A percentile compares a stretch with the other conserved stretches of the same genome.
Conservation (phyloP, 2,113 vertebrate genomes). For the Nettapus auritus region DNA sequence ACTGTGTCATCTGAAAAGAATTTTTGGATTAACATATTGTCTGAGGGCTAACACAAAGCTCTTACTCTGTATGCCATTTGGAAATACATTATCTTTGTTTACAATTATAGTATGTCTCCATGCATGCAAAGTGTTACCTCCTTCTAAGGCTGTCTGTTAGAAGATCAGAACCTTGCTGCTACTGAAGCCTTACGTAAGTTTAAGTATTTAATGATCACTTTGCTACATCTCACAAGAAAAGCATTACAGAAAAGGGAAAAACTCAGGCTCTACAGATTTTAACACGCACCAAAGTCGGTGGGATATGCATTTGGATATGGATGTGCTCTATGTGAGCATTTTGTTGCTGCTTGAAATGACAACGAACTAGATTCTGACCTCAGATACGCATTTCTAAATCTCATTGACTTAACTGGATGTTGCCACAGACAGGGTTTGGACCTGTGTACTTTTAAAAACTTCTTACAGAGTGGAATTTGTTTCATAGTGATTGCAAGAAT, state of each 20-base stretch:
- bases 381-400: neutral
- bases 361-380: neutral
- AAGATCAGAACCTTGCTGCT: neutral
- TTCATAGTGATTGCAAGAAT: neutral
- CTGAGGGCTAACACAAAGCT: neutral
- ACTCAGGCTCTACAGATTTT: neutral
- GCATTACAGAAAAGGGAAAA: neutral
- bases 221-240: neutral
- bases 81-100: neutral
- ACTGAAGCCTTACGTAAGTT: neutral
- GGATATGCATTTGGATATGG: neutral
- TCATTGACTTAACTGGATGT: neutral
- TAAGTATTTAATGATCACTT: neutral
- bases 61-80: neutral
- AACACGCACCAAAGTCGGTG: neutral
- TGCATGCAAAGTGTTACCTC: neutral
- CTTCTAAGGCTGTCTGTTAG: neutral
- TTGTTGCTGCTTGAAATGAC: neutral
- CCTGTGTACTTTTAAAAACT: neutral
- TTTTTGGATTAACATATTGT: neutral
- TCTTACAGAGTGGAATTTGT: neutral
- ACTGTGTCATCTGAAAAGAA: neutral
- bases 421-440: constrained; percentile 11
- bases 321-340: neutral
- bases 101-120: neutral